Percentiles rank a stretch among this genome's conserved stretches.
Conservation (phyloP, 2,113 vertebrate species). For the Typhlomys cinereus region DNA sequence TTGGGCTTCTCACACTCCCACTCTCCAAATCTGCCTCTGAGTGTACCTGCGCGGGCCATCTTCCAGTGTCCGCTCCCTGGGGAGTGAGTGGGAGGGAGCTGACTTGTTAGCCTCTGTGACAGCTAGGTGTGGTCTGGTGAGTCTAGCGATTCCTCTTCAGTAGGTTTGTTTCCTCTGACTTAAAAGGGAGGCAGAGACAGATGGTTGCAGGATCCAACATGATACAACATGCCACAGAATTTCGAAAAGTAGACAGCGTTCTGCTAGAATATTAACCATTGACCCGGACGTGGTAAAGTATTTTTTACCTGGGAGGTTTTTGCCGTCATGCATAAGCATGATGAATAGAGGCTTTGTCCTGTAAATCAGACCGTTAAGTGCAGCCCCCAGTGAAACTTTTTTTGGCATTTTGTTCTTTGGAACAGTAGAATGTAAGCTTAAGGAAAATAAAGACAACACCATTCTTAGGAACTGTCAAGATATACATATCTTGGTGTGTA, state of each 20-base stretch:
- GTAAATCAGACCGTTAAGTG: neutral
- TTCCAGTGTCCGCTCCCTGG: neutral
- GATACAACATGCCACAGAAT: neutral
- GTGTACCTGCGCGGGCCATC: neutral
- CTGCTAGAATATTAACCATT: neutral
- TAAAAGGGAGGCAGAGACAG: neutral
- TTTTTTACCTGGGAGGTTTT: neutral
- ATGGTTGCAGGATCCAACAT: neutral
- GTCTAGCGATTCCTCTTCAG: neutral
- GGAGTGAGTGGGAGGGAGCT: neutral
- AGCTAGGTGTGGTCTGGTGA: neutral
- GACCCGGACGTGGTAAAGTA: neutral
- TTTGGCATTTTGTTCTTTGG: constrained; percentile 16
- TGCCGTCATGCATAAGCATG: neutral
- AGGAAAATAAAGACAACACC: neutral
- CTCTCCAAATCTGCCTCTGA: neutral
- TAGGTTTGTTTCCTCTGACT: neutral
- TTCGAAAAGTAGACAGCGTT: neutral
- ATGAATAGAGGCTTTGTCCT: neutral
- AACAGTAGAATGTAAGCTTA: constrained; percentile 12
- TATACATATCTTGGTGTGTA: neutral
- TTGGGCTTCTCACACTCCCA: neutral
- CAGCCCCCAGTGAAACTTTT: neutral
- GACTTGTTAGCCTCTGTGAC: neutral
- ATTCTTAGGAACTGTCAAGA: neutral